Evolutionary conservation across 2,797 vertebrate genomes (phyloP).

Genomic region (Cirrhinus mrigala): DNA sequence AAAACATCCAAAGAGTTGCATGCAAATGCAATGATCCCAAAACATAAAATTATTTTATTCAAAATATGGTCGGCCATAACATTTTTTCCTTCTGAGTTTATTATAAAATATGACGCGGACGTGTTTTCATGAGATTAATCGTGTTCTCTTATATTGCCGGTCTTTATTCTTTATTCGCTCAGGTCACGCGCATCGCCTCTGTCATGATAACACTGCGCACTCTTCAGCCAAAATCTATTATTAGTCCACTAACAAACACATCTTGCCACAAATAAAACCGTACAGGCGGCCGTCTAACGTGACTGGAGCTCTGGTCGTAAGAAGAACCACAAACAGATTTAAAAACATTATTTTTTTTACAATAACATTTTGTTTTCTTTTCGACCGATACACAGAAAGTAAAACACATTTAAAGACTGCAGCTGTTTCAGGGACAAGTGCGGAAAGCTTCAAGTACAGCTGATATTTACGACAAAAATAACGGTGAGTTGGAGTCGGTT

Average conservation of each 20-base stretch:
- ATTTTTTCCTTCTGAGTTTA: not conserved
- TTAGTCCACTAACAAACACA: not conserved
- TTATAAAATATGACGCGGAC: not conserved
- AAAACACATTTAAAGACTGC: not conserved
- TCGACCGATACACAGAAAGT: not conserved
- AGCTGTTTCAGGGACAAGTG: not conserved
- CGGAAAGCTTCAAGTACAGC: not conserved
- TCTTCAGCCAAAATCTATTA: not conserved
- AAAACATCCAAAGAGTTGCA: not conserved
- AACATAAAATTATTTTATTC: not conserved
- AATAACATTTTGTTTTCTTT: not conserved
- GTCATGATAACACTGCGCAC: not conserved
- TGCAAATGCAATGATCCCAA: not conserved
- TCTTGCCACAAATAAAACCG: not conserved
- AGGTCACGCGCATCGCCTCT: not conserved
- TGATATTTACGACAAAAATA: not conserved
- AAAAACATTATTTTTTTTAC: not conserved
- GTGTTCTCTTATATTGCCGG: not conserved
- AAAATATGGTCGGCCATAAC: not conserved
- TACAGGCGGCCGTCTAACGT: not conserved
- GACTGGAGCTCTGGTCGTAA: not conserved
- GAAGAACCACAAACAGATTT: not conserved
- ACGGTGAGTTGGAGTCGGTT: not conserved
- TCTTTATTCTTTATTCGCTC: not conserved
- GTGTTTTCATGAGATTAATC: not conserved